Evolutionary conservation across 2,888 invertebrate genomes (phyloP).

Genomic region (Nebria brevicollis): DNA sequence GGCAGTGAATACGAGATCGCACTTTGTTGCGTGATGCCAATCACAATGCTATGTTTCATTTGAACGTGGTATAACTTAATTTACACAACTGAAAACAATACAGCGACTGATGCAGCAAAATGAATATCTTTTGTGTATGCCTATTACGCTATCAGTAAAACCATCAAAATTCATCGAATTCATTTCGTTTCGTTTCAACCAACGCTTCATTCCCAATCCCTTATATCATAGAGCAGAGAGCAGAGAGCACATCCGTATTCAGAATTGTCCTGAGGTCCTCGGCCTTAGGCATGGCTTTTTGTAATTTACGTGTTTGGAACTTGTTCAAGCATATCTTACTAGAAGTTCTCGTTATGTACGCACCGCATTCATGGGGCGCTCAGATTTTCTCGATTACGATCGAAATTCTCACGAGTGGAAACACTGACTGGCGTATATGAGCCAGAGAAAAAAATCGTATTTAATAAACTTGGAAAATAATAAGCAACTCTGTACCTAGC

Average conservation of each 20-base stretch:
- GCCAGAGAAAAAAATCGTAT: not conserved
- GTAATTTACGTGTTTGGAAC: not conserved
- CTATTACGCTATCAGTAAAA: slow-evolving; percentile 3
- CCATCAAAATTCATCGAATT: slow-evolving; percentile 8
- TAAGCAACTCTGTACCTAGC: not conserved
- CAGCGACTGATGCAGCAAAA: not conserved
- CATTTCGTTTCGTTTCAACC: not conserved
- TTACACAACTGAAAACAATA: not conserved
- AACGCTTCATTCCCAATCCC: not conserved
- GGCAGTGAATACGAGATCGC: not conserved
- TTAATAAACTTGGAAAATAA: not conserved
- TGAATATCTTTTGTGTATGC: slow-evolving; percentile 9
- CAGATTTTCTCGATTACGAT: not conserved
- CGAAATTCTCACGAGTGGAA: not conserved
- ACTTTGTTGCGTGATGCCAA: not conserved
- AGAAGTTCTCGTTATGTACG: not conserved
- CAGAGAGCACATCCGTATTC: not conserved
- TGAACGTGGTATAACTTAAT: slow-evolving; percentile 1
- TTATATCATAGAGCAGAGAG: too few species aligned
- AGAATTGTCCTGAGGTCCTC: not conserved
- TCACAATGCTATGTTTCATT: not conserved
- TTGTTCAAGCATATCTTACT: not conserved
- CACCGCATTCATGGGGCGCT: not conserved
- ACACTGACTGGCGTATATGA: not conserved
- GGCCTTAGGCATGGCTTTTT: not conserved